These are phyloP conservation scores for Motacilla alba DNA, from an alignment of 2,113 vertebrate genomes.

Conservation along the genomic window DNA sequence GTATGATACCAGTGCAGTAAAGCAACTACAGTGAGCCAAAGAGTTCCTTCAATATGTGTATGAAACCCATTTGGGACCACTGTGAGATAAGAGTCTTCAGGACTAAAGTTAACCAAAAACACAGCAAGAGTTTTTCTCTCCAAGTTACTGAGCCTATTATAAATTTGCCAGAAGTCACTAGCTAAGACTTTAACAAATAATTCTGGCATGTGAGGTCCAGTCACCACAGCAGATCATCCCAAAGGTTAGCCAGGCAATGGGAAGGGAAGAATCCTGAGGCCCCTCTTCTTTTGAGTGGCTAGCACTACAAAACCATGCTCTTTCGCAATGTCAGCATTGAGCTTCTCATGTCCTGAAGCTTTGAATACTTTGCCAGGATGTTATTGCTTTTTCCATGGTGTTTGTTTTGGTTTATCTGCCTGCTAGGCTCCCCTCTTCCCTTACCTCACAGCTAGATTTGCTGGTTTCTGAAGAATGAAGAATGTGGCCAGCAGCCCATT, in stretches of 20 bases:
- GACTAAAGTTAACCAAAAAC: neutral
- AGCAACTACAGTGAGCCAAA: neutral
- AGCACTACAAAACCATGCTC: neutral
- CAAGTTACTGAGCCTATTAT: neutral
- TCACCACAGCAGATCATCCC: neutral
- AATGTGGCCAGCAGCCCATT: neutral
- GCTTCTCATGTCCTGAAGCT: neutral
- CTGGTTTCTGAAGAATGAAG: neutral
- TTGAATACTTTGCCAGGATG: neutral
- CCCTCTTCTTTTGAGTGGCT: neutral
- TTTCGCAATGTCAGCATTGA: neutral
- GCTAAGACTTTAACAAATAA: neutral
- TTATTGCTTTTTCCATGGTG: neutral
- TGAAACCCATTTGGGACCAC: neutral
- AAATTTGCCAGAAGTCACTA: neutral
- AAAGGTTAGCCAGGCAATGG: rapidly evolving
- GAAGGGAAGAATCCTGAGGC: neutral
- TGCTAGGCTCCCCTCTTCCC: neutral
- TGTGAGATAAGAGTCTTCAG: neutral
- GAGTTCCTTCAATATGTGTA: neutral
- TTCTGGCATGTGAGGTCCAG: neutral
- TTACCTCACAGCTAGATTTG: neutral
- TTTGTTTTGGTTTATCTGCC: neutral
- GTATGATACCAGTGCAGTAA: neutral
- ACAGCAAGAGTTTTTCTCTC: neutral